Conservation (phyloP, 2,797 vertebrate species). For the Gastrophryne carolinensis region DNA sequence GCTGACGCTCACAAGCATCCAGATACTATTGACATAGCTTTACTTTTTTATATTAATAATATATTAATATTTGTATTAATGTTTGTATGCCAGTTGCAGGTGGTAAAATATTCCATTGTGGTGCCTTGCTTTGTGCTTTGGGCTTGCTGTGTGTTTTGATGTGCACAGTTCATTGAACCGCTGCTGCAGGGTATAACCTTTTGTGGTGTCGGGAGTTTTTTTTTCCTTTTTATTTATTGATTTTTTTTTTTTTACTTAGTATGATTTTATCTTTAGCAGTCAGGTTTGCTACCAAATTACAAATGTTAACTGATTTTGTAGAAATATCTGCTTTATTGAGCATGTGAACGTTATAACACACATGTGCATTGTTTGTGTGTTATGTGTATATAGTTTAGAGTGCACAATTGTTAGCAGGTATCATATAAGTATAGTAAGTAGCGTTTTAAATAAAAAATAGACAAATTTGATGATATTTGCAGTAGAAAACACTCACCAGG, state of each 20-base stretch:
- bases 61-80: too few species aligned
- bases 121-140: neutral
- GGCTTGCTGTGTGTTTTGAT: neutral
- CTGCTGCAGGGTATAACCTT: neutral
- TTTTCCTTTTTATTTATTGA: neutral
- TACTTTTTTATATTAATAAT: neutral
- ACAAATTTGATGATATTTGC: neutral
- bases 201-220: neutral
- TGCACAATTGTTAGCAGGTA: neutral
- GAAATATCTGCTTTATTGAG: too few species aligned
- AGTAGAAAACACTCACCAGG: neutral
- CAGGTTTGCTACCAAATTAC: too few species aligned
- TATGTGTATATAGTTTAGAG: neutral
- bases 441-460: neutral
- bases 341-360: neutral
- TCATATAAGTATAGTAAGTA: too few species aligned
- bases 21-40: neutral
- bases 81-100: constrained; percentile 5
- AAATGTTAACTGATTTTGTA: neutral
- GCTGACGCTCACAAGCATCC: neutral
- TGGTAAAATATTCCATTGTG: neutral
- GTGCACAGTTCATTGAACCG: too few species aligned
- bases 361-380: too few species aligned
- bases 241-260: neutral
- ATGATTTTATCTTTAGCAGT: neutral